A percentile compares a stretch with the other conserved stretches of the same genome.
phyloP scores from a whole-genome alignment of 2,888 invertebrate genomes.

The Lasius fuliginosus region DNA sequence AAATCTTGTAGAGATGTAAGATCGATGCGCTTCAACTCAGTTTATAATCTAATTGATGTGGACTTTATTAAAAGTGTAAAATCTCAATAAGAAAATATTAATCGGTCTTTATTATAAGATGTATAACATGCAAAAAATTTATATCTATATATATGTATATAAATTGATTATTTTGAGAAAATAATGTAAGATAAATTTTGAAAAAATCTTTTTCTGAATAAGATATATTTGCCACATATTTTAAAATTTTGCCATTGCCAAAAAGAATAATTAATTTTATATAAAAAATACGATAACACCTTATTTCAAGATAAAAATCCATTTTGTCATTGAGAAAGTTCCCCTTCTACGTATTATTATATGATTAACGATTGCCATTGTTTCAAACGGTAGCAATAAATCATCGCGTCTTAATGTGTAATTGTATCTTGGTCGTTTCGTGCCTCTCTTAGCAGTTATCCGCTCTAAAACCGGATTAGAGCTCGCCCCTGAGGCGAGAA shows the following conservation, averaged over 20 bases:
- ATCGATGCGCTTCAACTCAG: background rate
- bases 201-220: background rate
- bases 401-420: slow-evolving; percentile 50
- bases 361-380: slow-evolving; percentile 20
- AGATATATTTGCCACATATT: background rate
- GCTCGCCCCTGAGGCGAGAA: slow-evolving; percentile 41
- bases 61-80: background rate
- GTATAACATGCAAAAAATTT: background rate
- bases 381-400: slow-evolving; percentile 41
- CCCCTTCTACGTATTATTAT: slow-evolving; percentile 18
- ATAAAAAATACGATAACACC: background rate
- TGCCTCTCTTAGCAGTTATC: slow-evolving; percentile 37
- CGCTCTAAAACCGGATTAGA: slow-evolving; percentile 44
- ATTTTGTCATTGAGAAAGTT: slow-evolving; percentile 24
- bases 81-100: slow-evolving; percentile 2
- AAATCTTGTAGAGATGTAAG: background rate
- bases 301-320: background rate
- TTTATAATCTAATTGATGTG: background rate
- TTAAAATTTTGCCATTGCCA: background rate
- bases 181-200: background rate
- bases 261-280: background rate
- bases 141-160: too few species aligned
- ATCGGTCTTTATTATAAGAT: background rate
- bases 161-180: background rate
- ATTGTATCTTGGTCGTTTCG: slow-evolving; percentile 39